phyloP scores from a whole-genome alignment of 1,140 invertebrate genomes.

The Laupala kohalensis region DNA sequence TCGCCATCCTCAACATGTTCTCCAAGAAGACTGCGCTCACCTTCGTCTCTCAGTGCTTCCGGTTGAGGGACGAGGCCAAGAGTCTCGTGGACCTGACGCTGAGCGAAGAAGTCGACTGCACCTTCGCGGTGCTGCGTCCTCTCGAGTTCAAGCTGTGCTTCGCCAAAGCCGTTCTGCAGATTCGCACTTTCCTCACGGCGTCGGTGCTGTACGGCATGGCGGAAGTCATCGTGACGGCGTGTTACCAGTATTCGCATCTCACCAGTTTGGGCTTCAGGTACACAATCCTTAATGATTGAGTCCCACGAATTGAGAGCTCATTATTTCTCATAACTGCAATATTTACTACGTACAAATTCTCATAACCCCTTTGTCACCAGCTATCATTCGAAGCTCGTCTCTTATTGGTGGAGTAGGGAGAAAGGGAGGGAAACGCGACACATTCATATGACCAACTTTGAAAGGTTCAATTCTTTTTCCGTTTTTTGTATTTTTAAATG shows the following conservation, averaged over 20 bases:
- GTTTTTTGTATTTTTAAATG: no score
- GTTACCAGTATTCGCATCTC: background rate
- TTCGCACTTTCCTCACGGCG: background rate
- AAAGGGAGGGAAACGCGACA: no score
- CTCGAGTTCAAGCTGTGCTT: background rate
- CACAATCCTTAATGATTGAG: no score
- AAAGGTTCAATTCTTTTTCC: no score
- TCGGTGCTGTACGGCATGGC: background rate
- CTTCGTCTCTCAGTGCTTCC: background rate
- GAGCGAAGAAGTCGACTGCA: background rate
- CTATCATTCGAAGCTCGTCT: no score
- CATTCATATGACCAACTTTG: no score
- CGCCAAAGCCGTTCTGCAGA: background rate
- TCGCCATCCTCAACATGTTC: background rate
- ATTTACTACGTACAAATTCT: no score
- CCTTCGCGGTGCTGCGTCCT: background rate
- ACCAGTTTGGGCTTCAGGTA: background rate
- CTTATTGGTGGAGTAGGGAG: no score
- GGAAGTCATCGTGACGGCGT: background rate
- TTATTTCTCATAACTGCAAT: no score
- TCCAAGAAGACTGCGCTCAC: background rate
- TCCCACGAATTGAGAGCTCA: no score
- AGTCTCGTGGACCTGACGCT: background rate
- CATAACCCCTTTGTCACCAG: no score
- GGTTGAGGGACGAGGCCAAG: background rate